Percentiles rank a stretch among this genome's conserved stretches.
These are phyloP conservation scores for Netelia melanura DNA, from an alignment of 2,888 invertebrate genomes.

Conservation along the genomic window DNA sequence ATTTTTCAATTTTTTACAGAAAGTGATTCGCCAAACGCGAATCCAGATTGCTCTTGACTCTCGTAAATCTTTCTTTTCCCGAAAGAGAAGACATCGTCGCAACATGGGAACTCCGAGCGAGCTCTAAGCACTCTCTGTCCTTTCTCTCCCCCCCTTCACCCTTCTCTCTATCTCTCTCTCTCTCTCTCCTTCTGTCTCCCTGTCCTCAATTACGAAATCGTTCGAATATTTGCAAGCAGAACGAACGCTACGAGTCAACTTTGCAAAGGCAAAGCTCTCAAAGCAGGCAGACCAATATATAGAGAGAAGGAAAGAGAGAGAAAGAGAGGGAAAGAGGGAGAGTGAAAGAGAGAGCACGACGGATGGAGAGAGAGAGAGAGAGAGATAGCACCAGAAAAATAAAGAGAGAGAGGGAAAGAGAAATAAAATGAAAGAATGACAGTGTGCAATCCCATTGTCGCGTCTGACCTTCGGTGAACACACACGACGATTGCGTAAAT, in stretches of 20 bases:
- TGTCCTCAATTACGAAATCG: slow-evolving; percentile 73
- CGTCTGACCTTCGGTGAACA: slow-evolving; percentile 73
- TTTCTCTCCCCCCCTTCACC: slow-evolving; percentile 43
- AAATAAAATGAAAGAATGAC: slow-evolving; percentile 63
- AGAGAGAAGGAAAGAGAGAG: slow-evolving; percentile 5
- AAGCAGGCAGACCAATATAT: slow-evolving; percentile 28
- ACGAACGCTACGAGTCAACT: slow-evolving; percentile 66
- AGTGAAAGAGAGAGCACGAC: slow-evolving; percentile 2
- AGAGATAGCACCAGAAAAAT: not conserved
- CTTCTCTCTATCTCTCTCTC: slow-evolving; percentile 52
- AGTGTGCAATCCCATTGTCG: slow-evolving; percentile 75
- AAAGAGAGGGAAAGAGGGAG: slow-evolving; percentile 21
- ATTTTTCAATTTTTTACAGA: slow-evolving; percentile 60
- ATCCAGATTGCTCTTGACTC: slow-evolving; percentile 64
- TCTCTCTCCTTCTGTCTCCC: slow-evolving; percentile 59
- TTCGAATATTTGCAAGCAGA: slow-evolving; percentile 73
- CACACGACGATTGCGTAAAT: slow-evolving; percentile 75
- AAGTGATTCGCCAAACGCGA: slow-evolving; percentile 59
- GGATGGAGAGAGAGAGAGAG: slow-evolving; percentile 14
- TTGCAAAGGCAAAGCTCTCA: slow-evolving; percentile 62
- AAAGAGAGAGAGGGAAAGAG: slow-evolving; percentile 6
- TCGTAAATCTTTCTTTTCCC: slow-evolving; percentile 66
- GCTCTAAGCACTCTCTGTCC: slow-evolving; percentile 37
- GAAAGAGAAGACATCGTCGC: slow-evolving; percentile 15
- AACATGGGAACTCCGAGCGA: slow-evolving; percentile 12